Conservation (phyloP, 2,888 invertebrate genomes). For the Ennomos quercinarius region DNA sequence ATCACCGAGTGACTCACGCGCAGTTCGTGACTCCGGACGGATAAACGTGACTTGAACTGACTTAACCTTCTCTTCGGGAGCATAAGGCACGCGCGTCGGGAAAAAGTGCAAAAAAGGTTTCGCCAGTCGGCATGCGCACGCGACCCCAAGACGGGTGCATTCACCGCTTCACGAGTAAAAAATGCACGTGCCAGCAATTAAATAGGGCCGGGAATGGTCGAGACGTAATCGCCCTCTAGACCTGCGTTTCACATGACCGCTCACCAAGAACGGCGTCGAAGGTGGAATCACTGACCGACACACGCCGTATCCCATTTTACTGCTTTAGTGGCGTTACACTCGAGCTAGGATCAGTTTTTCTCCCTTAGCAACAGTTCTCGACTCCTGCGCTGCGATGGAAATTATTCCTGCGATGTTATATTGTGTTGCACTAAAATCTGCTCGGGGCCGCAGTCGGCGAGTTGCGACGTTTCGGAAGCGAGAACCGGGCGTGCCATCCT, state of each 20-base stretch:
- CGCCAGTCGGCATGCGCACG: constrained; percentile 61
- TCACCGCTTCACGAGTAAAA: constrained; percentile 64
- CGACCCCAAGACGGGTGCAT: constrained; percentile 66
- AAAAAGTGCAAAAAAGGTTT: constrained; percentile 69
- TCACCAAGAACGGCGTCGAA: constrained; percentile 65
- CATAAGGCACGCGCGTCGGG: constrained; percentile 65
- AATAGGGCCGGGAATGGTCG: constrained; percentile 56
- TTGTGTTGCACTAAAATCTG: constrained; percentile 63
- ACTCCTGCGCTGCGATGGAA: constrained; percentile 45
- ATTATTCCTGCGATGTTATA: constrained; percentile 57
- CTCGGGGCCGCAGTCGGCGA: constrained; percentile 43
- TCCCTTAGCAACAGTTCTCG: constrained; percentile 58
- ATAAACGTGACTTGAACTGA: constrained; percentile 66
- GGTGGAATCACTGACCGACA: constrained; percentile 70
- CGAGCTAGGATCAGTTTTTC: constrained; percentile 60
- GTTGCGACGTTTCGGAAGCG: constrained; percentile 57
- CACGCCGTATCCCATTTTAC: constrained; percentile 64
- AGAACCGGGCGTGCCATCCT: constrained; percentile 43
- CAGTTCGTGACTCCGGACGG: constrained; percentile 60
- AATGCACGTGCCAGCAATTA: constrained; percentile 81
- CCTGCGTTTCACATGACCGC: constrained; percentile 65
- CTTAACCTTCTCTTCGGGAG: constrained; percentile 67
- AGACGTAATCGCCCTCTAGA: constrained; percentile 55
- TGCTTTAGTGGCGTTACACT: constrained; percentile 64
- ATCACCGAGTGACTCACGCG: constrained; percentile 71